These are phyloP conservation scores for Thalpophila matura DNA, from an alignment of 2,888 invertebrate species.

Conservation along the genomic window DNA sequence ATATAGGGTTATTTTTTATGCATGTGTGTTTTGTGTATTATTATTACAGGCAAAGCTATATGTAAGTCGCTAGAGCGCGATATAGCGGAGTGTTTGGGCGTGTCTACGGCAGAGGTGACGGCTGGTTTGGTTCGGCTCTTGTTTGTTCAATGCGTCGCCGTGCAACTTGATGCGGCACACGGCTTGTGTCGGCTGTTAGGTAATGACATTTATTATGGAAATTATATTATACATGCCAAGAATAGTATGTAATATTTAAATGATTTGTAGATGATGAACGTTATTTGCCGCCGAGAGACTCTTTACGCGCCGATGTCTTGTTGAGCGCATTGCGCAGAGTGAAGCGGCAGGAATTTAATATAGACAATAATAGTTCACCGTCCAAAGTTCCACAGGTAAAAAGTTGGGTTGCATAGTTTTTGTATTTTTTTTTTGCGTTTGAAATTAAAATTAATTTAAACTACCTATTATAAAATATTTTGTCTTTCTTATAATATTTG, in stretches of 20 bases:
- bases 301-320: constrained; percentile 82
- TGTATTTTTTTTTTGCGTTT: no score
- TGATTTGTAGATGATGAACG: constrained; percentile 78
- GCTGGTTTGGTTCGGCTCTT: constrained; percentile 81
- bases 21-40: not conserved
- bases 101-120: constrained; percentile 89
- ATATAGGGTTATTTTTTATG: no score
- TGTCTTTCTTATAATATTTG: no score
- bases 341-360: constrained; percentile 81
- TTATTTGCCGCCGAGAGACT: constrained; percentile 84
- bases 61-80: constrained; percentile 92
- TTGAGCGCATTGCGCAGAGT: constrained; percentile 80
- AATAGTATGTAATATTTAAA: no score
- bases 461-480: no score
- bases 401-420: no score
- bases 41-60: constrained; percentile 90
- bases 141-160: constrained; percentile 82
- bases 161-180: constrained; percentile 85
- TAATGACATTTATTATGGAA: constrained; percentile 38
- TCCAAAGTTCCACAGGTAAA: constrained; percentile 78
- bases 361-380: constrained; percentile 77
- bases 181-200: constrained; percentile 78
- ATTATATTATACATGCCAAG: not conserved
- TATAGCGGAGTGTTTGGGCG: constrained; percentile 90
- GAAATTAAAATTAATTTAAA: no score